A percentile compares a stretch with the other conserved stretches of the same genome.
These are phyloP conservation scores for Cephalophus harveyi DNA, from an alignment of 2,113 vertebrate genomes.

Conservation along the genomic window DNA sequence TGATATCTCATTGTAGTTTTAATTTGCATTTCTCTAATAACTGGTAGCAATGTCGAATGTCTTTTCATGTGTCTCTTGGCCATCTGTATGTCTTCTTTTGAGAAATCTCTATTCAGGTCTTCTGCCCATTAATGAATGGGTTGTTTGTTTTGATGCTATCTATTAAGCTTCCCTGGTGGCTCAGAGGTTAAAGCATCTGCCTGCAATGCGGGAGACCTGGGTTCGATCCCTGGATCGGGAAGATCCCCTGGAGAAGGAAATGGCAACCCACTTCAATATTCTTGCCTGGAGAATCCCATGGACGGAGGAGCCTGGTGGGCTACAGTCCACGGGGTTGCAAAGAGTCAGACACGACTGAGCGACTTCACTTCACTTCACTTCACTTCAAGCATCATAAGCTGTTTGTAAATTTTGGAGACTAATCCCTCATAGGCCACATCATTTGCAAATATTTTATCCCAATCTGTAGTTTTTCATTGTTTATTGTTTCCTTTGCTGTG, in stretches of 20 bases:
- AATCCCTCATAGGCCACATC: neutral
- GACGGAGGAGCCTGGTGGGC: too few species aligned
- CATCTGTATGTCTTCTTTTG: neutral
- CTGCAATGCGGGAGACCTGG: too few species aligned
- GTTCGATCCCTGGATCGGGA: fast-evolving
- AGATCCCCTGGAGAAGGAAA: too few species aligned
- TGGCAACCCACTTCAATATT: too few species aligned
- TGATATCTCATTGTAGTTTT: neutral
- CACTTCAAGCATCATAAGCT: neutral
- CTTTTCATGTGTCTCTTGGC: neutral
- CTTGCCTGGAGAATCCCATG: too few species aligned
- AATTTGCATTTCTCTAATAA: neutral
- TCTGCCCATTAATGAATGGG: neutral
- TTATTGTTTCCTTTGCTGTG: neutral
- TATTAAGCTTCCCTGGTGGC: neutral
- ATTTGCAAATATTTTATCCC: neutral
- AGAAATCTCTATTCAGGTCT: neutral
- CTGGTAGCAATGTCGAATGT: neutral
- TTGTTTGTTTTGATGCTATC: neutral
- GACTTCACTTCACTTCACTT: too few species aligned
- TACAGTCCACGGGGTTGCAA: too few species aligned
- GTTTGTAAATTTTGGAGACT: neutral
- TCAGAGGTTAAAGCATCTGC: too few species aligned
- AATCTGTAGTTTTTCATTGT: neutral
- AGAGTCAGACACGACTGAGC: too few species aligned